Evolutionary conservation across 1,140 invertebrate species (phyloP), one percentile per base, ranked within the genome.

Genomic region (Linepithema humile): DNA sequence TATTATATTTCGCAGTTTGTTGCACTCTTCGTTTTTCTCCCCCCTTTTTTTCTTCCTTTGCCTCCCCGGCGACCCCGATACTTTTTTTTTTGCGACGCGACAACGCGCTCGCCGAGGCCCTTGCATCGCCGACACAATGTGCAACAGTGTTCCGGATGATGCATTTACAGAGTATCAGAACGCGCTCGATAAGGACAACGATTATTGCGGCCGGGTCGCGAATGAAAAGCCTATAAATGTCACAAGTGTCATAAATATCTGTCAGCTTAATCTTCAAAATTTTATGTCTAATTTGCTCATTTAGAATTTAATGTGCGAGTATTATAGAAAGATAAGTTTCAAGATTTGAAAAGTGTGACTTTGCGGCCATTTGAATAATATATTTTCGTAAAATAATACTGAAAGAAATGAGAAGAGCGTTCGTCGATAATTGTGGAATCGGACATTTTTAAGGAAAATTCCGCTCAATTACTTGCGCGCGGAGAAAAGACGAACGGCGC

Each of bases 1-100:
- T 87, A 87, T 87, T 84, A 88, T 87, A 87, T 87, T 84, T 86
- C 62, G 62, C 69, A 86, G 84, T 82, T 74, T 73, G 62, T 70
- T 85, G 64, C 70, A 53, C 53, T 83, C 69, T 40, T 9, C 40
- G 7, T 57, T 35, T 55, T 50, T 72, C 12, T 59, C 53, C 26
- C 15, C 17, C 7, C 9, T 9, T 17, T 6, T 45, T 10, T 50
- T 38, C 15, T 10, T n/a, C 50, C 48, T 69, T 26, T 62, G 17
- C 23, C 26, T 59, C 23, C n/a, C 6, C n/a, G 12, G n/a, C 65
- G 55, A 72, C 48, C 40, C 62, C 26, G 67, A 82, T 62, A 40
- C n/a, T 23, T 12, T 9, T 17, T 64, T 55, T 7, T 48, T 9
- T 23, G 15, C 23, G 48, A 55, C 45, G 23, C 59, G 62, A 57